Evolutionary conservation across 2,888 invertebrate genomes (phyloP).

Genomic region (Watsonalla cultraria): DNA sequence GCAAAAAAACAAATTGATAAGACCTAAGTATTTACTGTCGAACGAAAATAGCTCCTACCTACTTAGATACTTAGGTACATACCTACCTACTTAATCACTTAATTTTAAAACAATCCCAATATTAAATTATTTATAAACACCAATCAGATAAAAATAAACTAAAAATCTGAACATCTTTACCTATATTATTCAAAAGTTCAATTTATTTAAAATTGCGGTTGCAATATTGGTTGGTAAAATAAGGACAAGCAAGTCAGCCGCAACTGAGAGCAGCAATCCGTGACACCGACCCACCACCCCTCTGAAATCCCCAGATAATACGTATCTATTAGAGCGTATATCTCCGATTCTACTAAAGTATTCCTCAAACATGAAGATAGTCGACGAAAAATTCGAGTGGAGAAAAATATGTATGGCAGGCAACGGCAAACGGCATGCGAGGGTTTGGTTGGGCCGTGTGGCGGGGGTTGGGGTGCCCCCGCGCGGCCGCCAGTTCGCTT

Average conservation of each 20-base stretch:
- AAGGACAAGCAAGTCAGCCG: slow-evolving; percentile 46
- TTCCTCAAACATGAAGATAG: slow-evolving; percentile 76
- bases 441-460: slow-evolving; percentile 31
- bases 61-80: background rate
- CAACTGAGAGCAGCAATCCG: slow-evolving; percentile 36
- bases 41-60: no score
- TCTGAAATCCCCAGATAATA: slow-evolving; percentile 69
- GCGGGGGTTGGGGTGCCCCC: slow-evolving; percentile 39
- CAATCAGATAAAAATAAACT: no score
- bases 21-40: no score
- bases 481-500: slow-evolving; percentile 57
- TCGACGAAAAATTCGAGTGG: slow-evolving; percentile 76
- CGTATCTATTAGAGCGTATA: slow-evolving; percentile 75
- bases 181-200: slow-evolving; percentile 8
- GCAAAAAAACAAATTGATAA: no score
- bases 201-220: slow-evolving; percentile 37
- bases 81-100: background rate
- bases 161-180: background rate
- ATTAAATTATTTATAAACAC: no score
- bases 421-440: slow-evolving; percentile 60
- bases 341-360: slow-evolving; percentile 74
- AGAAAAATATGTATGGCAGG: slow-evolving; percentile 72
- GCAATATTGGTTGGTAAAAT: slow-evolving; percentile 44
- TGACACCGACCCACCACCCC: slow-evolving; percentile 46
- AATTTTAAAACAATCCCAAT: no score